Evolutionary conservation across 2,113 vertebrate species (phyloP), one percentile per base, ranked within the genome.

Genomic region (Cygnus atratus): DNA sequence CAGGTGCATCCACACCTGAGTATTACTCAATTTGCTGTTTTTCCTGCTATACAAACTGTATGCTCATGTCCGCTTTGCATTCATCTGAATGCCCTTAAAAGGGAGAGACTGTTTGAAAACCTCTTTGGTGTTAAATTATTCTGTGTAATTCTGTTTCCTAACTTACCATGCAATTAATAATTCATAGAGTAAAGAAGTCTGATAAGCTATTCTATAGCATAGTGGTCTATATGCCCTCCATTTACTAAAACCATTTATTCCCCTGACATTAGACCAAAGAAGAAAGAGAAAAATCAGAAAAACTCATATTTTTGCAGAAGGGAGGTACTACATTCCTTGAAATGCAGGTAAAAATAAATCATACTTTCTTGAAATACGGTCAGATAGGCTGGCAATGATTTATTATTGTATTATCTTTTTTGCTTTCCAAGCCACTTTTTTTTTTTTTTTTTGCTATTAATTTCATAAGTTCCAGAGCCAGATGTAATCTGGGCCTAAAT

Each of bases 211-310:
- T 92, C 39, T 84, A 62, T 75, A 85, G 54, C 91, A 50, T n/a
- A 93, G 92, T 70, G 28, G 58, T 70, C 71, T 92, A 66, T 61
- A 61, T 91, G 37, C 57, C 77, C 93, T 87, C 70, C 66, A 15
- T 89, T 93, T 93, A 96, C 94, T 96, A 79, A 96, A 97, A 93
- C 50, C 79, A 29, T 98, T 97, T 97, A 84, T 97, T 97, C 97
- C 97, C 97, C 96, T 93, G 92, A 96, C 52, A 97, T 96, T 97
- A 98, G 98, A 98, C 97, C 95, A 97, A 98, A 98, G 98, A 98
- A 98, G 98, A 98, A 96, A 98, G 76, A 95, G 98, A 98, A 91
- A 98, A 98, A 98, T 97, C 97, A 97, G 98, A 98, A 97, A 98
- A 98, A 95, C 96, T 97, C 97, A 94, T 97, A 96, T 91, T 98